Base-by-base conservation (phyloP, 2,113 vertebrate species). In the Rhinogobius similis region DNA sequence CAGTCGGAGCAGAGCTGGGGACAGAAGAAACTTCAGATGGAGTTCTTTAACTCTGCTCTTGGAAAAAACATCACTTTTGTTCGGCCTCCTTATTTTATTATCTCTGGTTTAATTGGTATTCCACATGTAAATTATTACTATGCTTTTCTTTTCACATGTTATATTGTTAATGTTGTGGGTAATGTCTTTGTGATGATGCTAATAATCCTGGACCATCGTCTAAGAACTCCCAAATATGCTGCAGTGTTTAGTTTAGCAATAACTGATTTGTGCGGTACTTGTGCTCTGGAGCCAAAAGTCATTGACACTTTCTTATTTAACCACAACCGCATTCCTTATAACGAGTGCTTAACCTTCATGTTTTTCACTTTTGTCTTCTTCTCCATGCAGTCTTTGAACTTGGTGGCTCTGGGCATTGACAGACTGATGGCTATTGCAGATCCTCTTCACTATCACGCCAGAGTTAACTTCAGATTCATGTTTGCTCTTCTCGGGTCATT, bases 161-260 rank as follows among this genome's bases (percentile, higher is more conserved):
- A 86, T 21, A 32, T 82, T 38, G 13, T 90, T 4, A 87, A 90
- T 10, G 73, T 92, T 53, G 3, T 89, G 23, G 87, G 77, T 63
- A 92, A 91, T 56, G 36, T 70, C n/a, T 10, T 32, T 58, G 87
- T 92, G 2, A 88, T 90, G 83, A 46, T 76, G 11, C 18, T 61
- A n/a, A 36, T 61, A n/a, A 61, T 61, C 29, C 36, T 61, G 20
- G 58, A 61, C 36, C 79, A 52, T 18, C 81, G 29, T 32, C 81
- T 93, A 20, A 83, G 86, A 66, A 88, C 85, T 43, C 90, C 91
- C 2, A 93, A 93, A 73, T 92, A 92, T 66, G 43, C 91, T 43
- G 83, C 77, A 16, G 89, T 93, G 23, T 92, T 92, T 50, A 90
- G 90, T 53, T 4, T 93, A 23, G 93, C 87, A 4, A 64, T 93